Evolutionary conservation across 2,113 vertebrate species (phyloP).

Genomic region (Isichthys henryi): DNA sequence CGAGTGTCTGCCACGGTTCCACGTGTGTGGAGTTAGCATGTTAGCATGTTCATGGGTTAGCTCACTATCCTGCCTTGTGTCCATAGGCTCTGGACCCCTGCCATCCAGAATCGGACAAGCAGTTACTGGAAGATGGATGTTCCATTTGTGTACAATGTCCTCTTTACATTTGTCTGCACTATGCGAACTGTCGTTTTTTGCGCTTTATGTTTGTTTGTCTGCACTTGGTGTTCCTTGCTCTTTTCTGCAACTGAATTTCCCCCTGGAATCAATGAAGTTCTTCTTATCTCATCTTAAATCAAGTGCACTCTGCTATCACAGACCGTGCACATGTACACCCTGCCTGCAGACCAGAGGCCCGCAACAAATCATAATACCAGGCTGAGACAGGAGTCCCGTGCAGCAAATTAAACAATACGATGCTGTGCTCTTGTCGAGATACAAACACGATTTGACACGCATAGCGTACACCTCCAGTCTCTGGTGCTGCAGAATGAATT

Average conservation of each 20-base stretch:
- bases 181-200: neutral
- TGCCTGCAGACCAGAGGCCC: constrained; percentile 53
- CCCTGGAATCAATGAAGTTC: neutral
- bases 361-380: constrained; percentile 34
- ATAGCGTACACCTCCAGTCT: neutral
- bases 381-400: constrained; percentile 35
- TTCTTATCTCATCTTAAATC: constrained; percentile 39
- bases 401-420: constrained; percentile 21
- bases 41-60: neutral
- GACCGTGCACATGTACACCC: constrained; percentile 64
- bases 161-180: neutral
- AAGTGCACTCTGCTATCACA: constrained; percentile 66
- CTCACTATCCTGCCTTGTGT: neutral
- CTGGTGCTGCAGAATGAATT: neutral
- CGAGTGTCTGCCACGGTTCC: neutral
- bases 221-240: neutral
- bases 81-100: neutral
- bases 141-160: neutral
- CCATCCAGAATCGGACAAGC: neutral
- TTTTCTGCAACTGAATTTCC: neutral
- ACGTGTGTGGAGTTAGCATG: neutral
- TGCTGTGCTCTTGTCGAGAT: neutral
- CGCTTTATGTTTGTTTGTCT: neutral
- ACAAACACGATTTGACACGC: neutral
- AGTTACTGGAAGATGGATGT: neutral